A percentile compares a stretch with the other conserved stretches of the same genome.
Evolutionary conservation across 2,888 invertebrate genomes (phyloP).

Genomic region (Tachina fera): DNA sequence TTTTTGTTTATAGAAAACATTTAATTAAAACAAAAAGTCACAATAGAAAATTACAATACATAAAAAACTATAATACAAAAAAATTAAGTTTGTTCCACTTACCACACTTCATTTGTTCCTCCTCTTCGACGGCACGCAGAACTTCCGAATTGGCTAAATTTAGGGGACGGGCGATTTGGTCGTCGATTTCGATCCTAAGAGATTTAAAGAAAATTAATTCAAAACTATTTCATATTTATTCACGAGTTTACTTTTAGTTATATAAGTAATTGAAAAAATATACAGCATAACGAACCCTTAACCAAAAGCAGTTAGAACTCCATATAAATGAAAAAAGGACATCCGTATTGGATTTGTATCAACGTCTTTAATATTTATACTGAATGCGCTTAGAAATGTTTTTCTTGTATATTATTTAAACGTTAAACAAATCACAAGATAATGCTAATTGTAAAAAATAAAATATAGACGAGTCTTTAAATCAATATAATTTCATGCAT

Average conservation of each 20-base stretch:
- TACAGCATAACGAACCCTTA: neutral
- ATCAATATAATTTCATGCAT: no score
- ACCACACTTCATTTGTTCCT: constrained; percentile 87
- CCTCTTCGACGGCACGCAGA: constrained; percentile 92
- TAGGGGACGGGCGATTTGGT: constrained; percentile 87
- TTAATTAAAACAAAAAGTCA: constrained; percentile 20
- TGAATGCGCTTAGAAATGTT: no score
- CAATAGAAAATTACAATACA: neutral
- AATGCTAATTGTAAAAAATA: no score
- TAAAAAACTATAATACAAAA: neutral
- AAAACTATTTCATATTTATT: no score
- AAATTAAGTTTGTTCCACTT: constrained; percentile 79
- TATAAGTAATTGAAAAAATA: no score
- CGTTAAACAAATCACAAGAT: no score
- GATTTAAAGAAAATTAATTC: neutral
- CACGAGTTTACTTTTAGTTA: no score
- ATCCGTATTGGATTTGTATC: no score
- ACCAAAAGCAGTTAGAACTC: neutral
- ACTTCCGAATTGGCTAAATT: constrained; percentile 94
- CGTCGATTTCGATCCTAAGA: constrained; percentile 91
- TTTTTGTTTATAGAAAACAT: constrained; percentile 26
- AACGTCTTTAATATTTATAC: no score
- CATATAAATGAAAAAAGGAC: no score
- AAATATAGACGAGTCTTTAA: no score
- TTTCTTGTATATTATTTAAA: no score